Base-by-base conservation (phyloP, 2,888 invertebrate species). In the Hydroisotoma schaefferi region DNA sequence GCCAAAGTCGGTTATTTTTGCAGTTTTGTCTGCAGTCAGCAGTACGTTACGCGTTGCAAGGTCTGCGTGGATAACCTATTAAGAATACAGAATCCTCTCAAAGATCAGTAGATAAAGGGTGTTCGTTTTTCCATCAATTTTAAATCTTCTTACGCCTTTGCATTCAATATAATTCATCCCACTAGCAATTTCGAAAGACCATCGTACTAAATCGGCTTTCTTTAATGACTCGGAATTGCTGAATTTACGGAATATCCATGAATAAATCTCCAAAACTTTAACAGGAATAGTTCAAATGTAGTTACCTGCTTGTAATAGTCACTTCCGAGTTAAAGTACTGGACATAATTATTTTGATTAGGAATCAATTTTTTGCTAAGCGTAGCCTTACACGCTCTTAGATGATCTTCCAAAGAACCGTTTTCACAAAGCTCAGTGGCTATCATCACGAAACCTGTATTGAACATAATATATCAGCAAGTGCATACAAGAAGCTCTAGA, bases 1-100 rank as follows among this genome's bases (percentile, higher is more conserved):
- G 15, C 54, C 53, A 46, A 58, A 58, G 18, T 54, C 58, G 8
- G 58, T 54, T 37, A 58, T 53, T 33, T 58, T 58, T 12, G 53
- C 46, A 2, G 15, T n/a, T 28, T 25, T 33, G 12, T 27, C 18
- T 2, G 3, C 49, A 15, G 54, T 47, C 5, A 58, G 18, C 18
- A 58, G 20, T 12, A 58, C 44, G 20, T 58, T 58, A 15, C 58
- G 10, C 2, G 53, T 25, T 10, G 58, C 58, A 10, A 58, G 44
- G 33, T 33, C 33, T 15, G 33, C 33, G 15, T 33, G 33, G 15
- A 33, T 33, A 33, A 33, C 15, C 33, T 33, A 10, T 33, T 10
- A 33, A 33, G 8, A 8, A 33, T n/a, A n/a, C n/a, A n/a, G n/a
- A n/a, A n/a, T n/a, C n/a, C n/a, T n/a, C n/a, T n/a, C n/a, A 15